Conservation (phyloP, 2,888 invertebrate genomes). For the Sminthurides aquaticus region DNA sequence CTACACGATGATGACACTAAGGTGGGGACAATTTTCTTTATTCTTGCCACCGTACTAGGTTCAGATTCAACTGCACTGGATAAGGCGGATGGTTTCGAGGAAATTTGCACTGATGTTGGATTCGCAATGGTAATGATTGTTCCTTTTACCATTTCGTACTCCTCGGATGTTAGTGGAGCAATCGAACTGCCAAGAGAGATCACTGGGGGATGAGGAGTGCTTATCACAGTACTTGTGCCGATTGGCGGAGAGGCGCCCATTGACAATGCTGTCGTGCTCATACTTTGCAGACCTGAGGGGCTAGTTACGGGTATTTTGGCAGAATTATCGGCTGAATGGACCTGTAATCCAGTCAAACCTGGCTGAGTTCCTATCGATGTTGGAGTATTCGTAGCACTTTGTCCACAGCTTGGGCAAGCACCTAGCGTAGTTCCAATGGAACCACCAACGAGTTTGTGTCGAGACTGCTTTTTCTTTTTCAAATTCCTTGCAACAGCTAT, state of each 20-base stretch:
- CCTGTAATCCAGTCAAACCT: neutral
- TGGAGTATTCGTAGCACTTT: slow-evolving; percentile 21
- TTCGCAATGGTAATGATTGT: neutral
- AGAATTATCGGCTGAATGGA: neutral
- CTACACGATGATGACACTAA: slow-evolving; percentile 17
- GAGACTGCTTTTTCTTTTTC: slow-evolving; percentile 34
- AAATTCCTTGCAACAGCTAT: slow-evolving; percentile 31
- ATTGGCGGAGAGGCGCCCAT: neutral
- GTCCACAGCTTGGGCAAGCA: slow-evolving; percentile 31
- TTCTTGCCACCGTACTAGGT: neutral
- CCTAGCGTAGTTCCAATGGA: neutral
- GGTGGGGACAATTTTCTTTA: slow-evolving; percentile 21
- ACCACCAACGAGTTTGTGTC: slow-evolving; percentile 23
- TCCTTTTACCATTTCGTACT: neutral
- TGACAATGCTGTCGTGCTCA: neutral
- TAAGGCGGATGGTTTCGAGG: neutral
- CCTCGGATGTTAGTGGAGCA: neutral
- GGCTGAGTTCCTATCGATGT: neutral
- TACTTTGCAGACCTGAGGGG: neutral
- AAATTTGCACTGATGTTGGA: neutral
- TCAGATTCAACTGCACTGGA: neutral
- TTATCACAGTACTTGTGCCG: neutral
- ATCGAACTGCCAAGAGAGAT: neutral
- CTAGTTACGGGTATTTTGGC: neutral
- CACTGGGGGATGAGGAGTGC: neutral